phyloP scores from a whole-genome alignment of 2,888 invertebrate genomes.

The Neelides folsomi region DNA sequence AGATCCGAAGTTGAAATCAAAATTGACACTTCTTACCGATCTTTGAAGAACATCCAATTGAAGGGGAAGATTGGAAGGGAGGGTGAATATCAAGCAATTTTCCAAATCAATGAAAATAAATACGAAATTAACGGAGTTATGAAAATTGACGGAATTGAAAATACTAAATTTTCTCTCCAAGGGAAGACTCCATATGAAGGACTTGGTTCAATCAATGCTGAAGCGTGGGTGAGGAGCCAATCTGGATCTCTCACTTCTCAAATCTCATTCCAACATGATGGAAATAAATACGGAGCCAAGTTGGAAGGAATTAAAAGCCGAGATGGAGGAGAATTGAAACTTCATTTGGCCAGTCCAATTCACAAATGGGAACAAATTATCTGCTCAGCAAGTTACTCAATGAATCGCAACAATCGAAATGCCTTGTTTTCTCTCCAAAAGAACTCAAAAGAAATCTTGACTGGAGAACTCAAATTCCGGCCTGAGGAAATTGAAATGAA shows the following conservation, averaged over 20 bases:
- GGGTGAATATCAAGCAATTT: slow-evolving; percentile 6
- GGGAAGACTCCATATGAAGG: slow-evolving; percentile 21
- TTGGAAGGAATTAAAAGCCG: slow-evolving; percentile 12
- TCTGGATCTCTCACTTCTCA: slow-evolving; percentile 4
- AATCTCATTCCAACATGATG: slow-evolving; percentile 25
- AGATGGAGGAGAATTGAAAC: slow-evolving; percentile 9
- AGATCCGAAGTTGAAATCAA: slow-evolving; percentile 10
- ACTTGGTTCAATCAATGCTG: slow-evolving; percentile 13
- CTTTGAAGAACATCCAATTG: slow-evolving; percentile 13
- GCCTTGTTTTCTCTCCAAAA: too few species aligned
- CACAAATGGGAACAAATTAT: slow-evolving; percentile 20
- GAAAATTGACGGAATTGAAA: slow-evolving; percentile 13
- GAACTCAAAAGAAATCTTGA: too few species aligned
- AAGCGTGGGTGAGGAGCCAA: slow-evolving; percentile 11
- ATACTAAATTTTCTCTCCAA: slow-evolving; percentile 17
- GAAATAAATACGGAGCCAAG: slow-evolving; percentile 21
- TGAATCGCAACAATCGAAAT: too few species aligned
- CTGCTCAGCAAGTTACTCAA: neutral
- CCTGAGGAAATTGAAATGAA: slow-evolving; percentile 9
- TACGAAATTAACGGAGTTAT: slow-evolving; percentile 21
- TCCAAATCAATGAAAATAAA: slow-evolving; percentile 18
- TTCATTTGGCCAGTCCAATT: slow-evolving; percentile 23
- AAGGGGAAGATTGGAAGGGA: slow-evolving; percentile 6
- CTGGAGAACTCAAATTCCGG: too few species aligned
- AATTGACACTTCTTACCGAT: slow-evolving; percentile 17